These are phyloP conservation scores for Halocaridina rubra DNA, from an alignment of 2,888 invertebrate species.

Conservation along the genomic window DNA sequence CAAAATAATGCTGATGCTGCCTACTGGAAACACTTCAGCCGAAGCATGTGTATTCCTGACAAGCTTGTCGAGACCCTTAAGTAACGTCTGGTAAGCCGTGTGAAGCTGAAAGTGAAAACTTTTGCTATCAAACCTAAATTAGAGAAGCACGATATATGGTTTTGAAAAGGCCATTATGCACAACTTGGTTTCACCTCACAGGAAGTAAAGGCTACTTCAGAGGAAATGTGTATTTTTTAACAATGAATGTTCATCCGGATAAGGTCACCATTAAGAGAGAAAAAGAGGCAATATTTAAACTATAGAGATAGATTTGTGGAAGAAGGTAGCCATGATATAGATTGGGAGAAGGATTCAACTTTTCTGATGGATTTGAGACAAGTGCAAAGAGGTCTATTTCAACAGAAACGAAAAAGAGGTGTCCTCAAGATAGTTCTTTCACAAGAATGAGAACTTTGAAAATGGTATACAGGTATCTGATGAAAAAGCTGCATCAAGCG, in stretches of 20 bases:
- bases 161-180: background rate
- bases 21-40: constrained; percentile 45
- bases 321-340: too few relatives aligned
- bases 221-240: background rate
- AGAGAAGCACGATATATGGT: constrained; percentile 2
- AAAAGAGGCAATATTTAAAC: background rate
- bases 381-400: too few relatives aligned
- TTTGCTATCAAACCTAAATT: constrained; percentile 13
- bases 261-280: background rate
- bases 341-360: too few relatives aligned
- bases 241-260: background rate
- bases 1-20: constrained; percentile 4
- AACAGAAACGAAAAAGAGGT: too few relatives aligned
- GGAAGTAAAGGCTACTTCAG: background rate
- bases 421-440: too few relatives aligned
- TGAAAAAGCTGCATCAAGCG: too few relatives aligned
- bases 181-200: too few relatives aligned
- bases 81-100: constrained; percentile 76
- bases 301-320: background rate
- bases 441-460: too few relatives aligned
- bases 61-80: constrained; percentile 75
- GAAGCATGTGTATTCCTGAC: constrained; percentile 41
- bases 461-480: too few relatives aligned
- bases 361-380: too few relatives aligned
- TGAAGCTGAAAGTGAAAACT: constrained; percentile 72